Conservation (phyloP, 2,888 invertebrate species). For the Watsonalla cultraria region DNA sequence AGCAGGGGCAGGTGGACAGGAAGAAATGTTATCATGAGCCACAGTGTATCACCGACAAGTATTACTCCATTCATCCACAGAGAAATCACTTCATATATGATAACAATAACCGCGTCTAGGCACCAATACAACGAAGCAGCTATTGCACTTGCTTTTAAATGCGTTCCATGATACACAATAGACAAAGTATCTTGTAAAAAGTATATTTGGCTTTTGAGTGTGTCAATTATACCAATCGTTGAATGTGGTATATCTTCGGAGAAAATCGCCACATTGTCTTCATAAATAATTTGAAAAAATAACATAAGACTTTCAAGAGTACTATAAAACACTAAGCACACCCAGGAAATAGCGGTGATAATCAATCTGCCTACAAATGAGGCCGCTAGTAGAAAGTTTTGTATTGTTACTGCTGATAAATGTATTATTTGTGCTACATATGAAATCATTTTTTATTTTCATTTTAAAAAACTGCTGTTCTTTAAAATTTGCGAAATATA, state of each 20-base stretch:
- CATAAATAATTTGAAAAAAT: constrained; percentile 64
- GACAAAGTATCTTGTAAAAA: constrained; percentile 32
- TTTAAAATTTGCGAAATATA: too few relatives aligned
- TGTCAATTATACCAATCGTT: constrained; percentile 25
- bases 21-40: constrained; percentile 63
- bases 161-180: constrained; percentile 24
- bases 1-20: constrained; percentile 61
- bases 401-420: constrained; percentile 43
- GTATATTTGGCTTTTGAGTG: constrained; percentile 23
- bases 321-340: constrained; percentile 30
- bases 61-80: constrained; percentile 47
- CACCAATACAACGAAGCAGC: constrained; percentile 32
- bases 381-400: constrained; percentile 43
- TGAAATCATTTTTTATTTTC: constrained; percentile 52
- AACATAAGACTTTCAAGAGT: constrained; percentile 31
- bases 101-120: constrained; percentile 27
- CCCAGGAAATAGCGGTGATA: constrained; percentile 39
- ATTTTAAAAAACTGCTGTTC: constrained; percentile 10
- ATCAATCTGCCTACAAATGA: constrained; percentile 61
- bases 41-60: constrained; percentile 56
- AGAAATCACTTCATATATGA: constrained; percentile 43
- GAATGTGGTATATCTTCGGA: constrained; percentile 60
- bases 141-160: constrained; percentile 26
- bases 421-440: constrained; percentile 55
- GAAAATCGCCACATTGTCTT: constrained; percentile 60